A percentile compares a stretch with the other conserved stretches of the same genome.
These are phyloP conservation scores for Enteromius anoplus DNA, from an alignment of 2,797 vertebrate genomes.

Conservation along the genomic window DNA sequence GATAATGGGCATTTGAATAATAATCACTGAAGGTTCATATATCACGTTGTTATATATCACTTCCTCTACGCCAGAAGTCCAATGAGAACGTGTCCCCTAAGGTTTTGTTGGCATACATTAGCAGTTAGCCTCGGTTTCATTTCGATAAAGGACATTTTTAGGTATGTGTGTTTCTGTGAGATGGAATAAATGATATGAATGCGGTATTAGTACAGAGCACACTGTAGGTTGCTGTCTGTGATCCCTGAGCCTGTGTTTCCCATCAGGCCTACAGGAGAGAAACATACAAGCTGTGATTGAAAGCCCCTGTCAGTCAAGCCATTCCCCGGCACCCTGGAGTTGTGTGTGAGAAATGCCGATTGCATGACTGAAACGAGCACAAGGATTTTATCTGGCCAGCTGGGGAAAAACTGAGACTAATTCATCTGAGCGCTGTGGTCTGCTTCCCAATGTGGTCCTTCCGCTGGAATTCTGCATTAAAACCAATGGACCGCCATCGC, in stretches of 20 bases:
- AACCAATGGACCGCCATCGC: background rate
- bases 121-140: constrained; percentile 15
- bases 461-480: constrained; percentile 28
- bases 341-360: constrained; percentile 54
- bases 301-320: constrained; percentile 53
- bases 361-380: constrained; percentile 48
- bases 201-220: constrained; percentile 24
- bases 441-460: constrained; percentile 52
- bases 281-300: constrained; percentile 54
- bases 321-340: constrained; percentile 45
- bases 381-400: constrained; percentile 38
- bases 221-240: constrained; percentile 41
- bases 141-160: constrained; percentile 31
- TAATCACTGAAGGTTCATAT: constrained; percentile 48
- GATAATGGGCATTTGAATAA: constrained; percentile 57
- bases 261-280: constrained; percentile 50
- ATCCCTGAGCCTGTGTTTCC: constrained; percentile 52
- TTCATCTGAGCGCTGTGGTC: constrained; percentile 35
- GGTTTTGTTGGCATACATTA: constrained; percentile 48
- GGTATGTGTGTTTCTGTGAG: constrained; percentile 13
- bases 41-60: constrained; percentile 44
- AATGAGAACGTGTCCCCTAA: constrained; percentile 35
- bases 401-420: constrained; percentile 38
- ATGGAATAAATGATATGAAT: constrained; percentile 37
- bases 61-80: constrained; percentile 16